These are phyloP conservation scores for Triplophysa bombifrons DNA, from an alignment of 2,797 vertebrate species.

Conservation along the genomic window DNA sequence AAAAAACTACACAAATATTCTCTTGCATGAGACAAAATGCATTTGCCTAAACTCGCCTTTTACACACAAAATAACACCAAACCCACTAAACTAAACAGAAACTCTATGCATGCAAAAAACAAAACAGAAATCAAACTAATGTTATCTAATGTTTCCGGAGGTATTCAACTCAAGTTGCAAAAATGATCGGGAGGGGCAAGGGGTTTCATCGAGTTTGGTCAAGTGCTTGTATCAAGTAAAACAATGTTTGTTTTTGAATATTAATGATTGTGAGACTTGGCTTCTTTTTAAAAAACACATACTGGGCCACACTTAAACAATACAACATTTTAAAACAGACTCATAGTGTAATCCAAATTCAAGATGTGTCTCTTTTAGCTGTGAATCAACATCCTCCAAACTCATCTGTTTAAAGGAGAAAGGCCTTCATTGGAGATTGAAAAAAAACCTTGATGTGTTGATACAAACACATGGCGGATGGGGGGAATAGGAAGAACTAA, in stretches of 20 bases:
- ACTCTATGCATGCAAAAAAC: slow-evolving; percentile 24
- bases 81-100: slow-evolving; percentile 39
- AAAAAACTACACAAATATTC: slow-evolving; percentile 60
- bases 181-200: background rate
- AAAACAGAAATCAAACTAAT: background rate
- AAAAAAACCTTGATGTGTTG: slow-evolving; percentile 47
- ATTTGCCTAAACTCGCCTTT: slow-evolving; percentile 1
- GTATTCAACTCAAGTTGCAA: slow-evolving; percentile 28
- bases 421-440: slow-evolving; percentile 57
- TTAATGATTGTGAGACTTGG: slow-evolving; percentile 62
- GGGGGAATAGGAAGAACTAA: slow-evolving; percentile 64
- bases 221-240: slow-evolving; percentile 30
- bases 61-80: slow-evolving; percentile 44
- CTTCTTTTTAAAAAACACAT: slow-evolving; percentile 53
- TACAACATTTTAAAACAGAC: slow-evolving; percentile 55
- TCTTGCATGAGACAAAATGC: slow-evolving; percentile 59
- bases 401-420: slow-evolving; percentile 19
- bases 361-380: slow-evolving; percentile 50
- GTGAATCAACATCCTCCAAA: slow-evolving; percentile 25
- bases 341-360: slow-evolving; percentile 49
- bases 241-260: slow-evolving; percentile 55
- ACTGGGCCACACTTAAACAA: slow-evolving; percentile 33
- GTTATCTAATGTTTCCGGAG: slow-evolving; percentile 32
- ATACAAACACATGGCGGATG: slow-evolving; percentile 64
- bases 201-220: background rate